phyloP scores from a whole-genome alignment of 1,140 invertebrate genomes.

The Dufourea novaeangliae region DNA sequence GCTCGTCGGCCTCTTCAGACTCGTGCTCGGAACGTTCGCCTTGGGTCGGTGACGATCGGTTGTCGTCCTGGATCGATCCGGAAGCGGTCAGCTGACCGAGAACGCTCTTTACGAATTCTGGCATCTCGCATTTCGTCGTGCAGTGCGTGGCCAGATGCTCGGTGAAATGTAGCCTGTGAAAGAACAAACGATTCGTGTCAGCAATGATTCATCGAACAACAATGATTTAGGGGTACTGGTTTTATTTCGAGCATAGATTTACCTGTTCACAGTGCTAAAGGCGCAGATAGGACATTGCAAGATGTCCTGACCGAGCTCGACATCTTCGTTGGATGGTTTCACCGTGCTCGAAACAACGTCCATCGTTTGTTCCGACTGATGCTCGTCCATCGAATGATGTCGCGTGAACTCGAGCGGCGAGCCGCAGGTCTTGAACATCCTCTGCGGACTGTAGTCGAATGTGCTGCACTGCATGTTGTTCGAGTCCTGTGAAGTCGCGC shows the following conservation, averaged over 20 bases:
- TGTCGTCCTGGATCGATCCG: constrained; percentile 21
- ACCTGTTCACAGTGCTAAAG: constrained; percentile 64
- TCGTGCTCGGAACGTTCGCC: constrained; percentile 67
- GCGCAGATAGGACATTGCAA: constrained; percentile 65
- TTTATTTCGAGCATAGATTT: too few species aligned
- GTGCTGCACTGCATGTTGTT: constrained; percentile 36
- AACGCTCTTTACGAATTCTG: constrained; percentile 44
- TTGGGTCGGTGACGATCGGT: constrained; percentile 22
- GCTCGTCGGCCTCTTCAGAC: constrained; percentile 85
- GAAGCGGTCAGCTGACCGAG: constrained; percentile 20
- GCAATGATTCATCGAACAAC: not conserved
- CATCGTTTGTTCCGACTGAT: not conserved
- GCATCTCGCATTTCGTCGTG: constrained; percentile 18
- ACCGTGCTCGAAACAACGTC: constrained; percentile 41
- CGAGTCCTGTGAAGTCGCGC: constrained; percentile 55
- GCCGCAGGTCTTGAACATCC: constrained; percentile 46
- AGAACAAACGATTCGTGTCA: too few species aligned
- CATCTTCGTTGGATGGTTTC: constrained; percentile 25
- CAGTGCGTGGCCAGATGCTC: constrained; percentile 62
- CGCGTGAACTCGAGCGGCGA: not conserved
- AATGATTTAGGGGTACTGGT: too few species aligned
- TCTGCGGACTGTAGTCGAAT: constrained; percentile 54
- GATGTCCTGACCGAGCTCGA: not conserved
- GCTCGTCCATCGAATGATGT: not conserved
- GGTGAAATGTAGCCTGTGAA: constrained; percentile 56